phyloP scores from a whole-genome alignment of 2,797 vertebrate species.

The Forpus xanthops region DNA sequence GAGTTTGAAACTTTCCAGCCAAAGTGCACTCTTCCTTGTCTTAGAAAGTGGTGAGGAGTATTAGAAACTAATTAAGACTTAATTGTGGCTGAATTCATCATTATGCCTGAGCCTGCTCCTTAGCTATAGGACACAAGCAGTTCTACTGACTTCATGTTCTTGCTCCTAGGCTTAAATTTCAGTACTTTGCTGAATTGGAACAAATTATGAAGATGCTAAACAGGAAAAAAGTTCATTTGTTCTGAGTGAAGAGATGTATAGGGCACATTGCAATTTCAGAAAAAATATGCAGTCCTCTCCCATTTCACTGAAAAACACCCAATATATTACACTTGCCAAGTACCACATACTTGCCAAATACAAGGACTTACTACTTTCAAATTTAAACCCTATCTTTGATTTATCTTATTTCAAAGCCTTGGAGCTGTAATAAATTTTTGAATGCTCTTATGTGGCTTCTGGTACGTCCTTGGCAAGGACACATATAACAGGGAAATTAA shows the following conservation, averaged over 20 bases:
- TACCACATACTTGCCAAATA: neutral
- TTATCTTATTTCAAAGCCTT: neutral
- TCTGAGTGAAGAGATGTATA: neutral
- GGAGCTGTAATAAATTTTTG: conserved; percentile 13
- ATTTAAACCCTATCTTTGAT: conserved; percentile 11
- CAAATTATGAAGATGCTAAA: neutral
- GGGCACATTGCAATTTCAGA: neutral
- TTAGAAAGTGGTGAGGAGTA: neutral
- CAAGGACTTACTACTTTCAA: neutral
- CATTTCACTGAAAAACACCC: neutral
- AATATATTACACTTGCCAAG: neutral
- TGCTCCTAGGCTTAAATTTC: neutral
- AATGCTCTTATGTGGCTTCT: conserved; percentile 6
- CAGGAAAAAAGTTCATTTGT: neutral
- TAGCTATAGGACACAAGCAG: neutral
- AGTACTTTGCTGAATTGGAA: neutral
- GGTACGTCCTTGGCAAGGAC: conserved; percentile 1
- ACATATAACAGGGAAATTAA: neutral
- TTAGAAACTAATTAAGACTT: neutral
- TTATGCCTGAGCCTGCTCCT: neutral
- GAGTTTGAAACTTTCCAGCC: neutral
- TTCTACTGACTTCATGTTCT: neutral
- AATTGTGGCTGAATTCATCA: neutral
- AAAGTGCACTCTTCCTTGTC: neutral
- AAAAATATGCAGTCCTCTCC: neutral